phyloP scores from a whole-genome alignment of 2,888 invertebrate species.

The Macrophya alboannulata region DNA sequence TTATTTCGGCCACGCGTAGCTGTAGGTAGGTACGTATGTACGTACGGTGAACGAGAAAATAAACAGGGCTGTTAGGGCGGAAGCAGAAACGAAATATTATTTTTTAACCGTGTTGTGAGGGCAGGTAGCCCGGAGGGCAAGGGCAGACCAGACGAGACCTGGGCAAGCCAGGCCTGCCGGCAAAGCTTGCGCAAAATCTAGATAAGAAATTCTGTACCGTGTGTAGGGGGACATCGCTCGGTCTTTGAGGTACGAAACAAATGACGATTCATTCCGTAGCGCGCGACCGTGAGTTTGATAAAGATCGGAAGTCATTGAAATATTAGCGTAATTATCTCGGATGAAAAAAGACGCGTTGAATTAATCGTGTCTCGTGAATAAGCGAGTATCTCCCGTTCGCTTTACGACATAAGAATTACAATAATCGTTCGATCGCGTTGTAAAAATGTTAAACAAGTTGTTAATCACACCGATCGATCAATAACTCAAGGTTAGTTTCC shows the following conservation, averaged over 20 bases:
- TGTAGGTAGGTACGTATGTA: neutral
- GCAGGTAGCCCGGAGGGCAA: neutral
- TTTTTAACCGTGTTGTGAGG: constrained; percentile 32
- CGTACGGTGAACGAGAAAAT: constrained; percentile 8
- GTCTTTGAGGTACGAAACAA: constrained; percentile 44
- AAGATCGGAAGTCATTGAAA: constrained; percentile 46
- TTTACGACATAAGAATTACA: neutral
- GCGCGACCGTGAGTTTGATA: constrained; percentile 28
- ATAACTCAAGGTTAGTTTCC: neutral
- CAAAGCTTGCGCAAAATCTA: constrained; percentile 35
- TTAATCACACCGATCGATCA: neutral
- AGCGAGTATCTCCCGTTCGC: neutral
- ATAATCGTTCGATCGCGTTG: neutral
- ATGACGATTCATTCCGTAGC: constrained; percentile 54
- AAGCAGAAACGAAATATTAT: constrained; percentile 45
- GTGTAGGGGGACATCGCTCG: constrained; percentile 33
- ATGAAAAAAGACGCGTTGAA: constrained; percentile 23
- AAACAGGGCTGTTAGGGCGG: constrained; percentile 32
- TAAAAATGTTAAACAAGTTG: constrained; percentile 24
- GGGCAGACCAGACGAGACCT: neutral
- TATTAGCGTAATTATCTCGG: constrained; percentile 52
- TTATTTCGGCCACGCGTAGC: constrained; percentile 54
- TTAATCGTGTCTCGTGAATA: constrained; percentile 29
- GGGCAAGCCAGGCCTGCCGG: neutral
- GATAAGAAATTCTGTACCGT: constrained; percentile 36